Evolutionary conservation across 2,797 vertebrate genomes (phyloP).

Genomic region (Sebastes paucispinis): DNA sequence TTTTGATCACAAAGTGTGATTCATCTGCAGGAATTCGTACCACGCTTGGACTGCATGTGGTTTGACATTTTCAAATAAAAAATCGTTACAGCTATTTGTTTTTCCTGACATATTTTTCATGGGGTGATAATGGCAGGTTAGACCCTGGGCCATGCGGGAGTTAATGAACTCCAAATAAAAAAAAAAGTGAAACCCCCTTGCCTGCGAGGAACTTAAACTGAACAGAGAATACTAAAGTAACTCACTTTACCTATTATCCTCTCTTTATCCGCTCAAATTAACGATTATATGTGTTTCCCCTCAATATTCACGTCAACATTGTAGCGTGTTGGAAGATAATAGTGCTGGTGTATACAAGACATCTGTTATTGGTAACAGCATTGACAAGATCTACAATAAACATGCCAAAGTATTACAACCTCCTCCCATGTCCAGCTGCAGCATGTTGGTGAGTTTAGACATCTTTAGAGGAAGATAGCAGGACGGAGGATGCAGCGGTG

Average conservation of each 20-base stretch:
- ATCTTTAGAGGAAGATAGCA: conserved; percentile 42
- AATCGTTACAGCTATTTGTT: conserved; percentile 52
- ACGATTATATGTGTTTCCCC: conserved; percentile 34
- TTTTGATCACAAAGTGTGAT: conserved; percentile 50
- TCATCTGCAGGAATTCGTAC: conserved; percentile 29
- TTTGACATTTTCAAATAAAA: conserved; percentile 60
- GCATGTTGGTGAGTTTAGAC: conserved; percentile 45
- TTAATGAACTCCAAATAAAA: conserved; percentile 30
- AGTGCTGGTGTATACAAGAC: conserved; percentile 55
- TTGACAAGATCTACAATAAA: conserved; percentile 75
- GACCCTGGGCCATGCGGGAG: background rate
- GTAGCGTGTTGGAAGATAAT: conserved; percentile 34
- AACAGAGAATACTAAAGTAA: background rate
- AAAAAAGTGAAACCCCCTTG: background rate
- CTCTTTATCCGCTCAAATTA: background rate
- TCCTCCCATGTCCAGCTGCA: conserved; percentile 76
- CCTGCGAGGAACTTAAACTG: background rate
- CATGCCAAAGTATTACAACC: conserved; percentile 67
- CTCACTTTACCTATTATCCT: background rate
- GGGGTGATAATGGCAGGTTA: conserved; percentile 44
- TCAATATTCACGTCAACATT: conserved; percentile 34
- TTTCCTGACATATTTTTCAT: conserved; percentile 41
- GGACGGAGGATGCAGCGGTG: conserved; percentile 49
- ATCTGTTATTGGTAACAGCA: conserved; percentile 69
- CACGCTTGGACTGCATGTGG: background rate